These are phyloP conservation scores for Pelodiscus sinensis DNA, from an alignment of 2,113 vertebrate genomes.

Conservation along the genomic window DNA sequence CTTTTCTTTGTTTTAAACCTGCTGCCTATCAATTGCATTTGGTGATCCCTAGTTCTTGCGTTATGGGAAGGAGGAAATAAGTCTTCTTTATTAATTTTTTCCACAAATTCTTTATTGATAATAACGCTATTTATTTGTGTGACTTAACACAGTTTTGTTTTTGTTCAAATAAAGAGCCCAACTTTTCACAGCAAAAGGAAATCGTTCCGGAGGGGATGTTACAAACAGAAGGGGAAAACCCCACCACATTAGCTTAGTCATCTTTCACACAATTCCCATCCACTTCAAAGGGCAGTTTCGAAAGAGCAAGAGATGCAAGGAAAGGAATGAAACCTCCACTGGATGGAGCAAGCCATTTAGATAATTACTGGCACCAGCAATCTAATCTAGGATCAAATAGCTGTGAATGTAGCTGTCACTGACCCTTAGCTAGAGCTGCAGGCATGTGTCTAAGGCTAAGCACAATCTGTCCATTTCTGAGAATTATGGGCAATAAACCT, in stretches of 20 bases:
- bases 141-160: too few relatives aligned
- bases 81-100: too few relatives aligned
- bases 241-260: not conserved
- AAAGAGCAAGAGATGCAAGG: not conserved
- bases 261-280: not conserved
- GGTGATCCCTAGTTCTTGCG: too few relatives aligned
- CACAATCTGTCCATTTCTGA: not conserved
- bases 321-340: not conserved
- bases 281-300: rapidly evolving
- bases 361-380: not conserved
- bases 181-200: not conserved
- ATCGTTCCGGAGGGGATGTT: not conserved
- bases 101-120: not conserved
- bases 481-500: not conserved
- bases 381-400: rapidly evolving
- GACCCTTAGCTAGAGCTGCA: not conserved
- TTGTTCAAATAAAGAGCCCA: not conserved
- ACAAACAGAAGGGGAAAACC: not conserved
- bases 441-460: rapidly evolving
- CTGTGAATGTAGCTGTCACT: rapidly evolving
- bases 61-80: too few relatives aligned
- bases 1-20: too few relatives aligned
- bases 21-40: too few relatives aligned
- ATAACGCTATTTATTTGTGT: not conserved
- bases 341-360: rapidly evolving